Conservation (phyloP, 1,140 invertebrate species). For the Heterodera schachtii region DNA sequence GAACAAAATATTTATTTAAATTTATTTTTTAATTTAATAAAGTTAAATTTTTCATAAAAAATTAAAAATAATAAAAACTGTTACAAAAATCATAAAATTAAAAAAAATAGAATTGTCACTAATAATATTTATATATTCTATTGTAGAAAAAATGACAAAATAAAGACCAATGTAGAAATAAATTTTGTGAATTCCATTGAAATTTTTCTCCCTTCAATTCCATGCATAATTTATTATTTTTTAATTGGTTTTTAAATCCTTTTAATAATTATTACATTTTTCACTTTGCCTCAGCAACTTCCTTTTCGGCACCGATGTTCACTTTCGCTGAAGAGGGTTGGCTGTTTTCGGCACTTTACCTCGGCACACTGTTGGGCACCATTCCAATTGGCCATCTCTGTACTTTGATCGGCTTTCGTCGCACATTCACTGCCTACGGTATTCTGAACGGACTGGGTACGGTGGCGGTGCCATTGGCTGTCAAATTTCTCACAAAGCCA, state of each 20-base stretch:
- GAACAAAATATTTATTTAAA: too few relatives aligned
- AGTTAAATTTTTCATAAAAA: too few relatives aligned
- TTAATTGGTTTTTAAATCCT: neutral
- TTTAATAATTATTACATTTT: neutral
- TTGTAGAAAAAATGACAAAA: too few relatives aligned
- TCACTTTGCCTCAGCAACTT: neutral
- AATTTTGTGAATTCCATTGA: slow-evolving; percentile 49
- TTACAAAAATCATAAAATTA: too few relatives aligned
- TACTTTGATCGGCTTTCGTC: neutral
- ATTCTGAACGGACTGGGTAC: slow-evolving; percentile 1
- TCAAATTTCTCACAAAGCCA: neutral
- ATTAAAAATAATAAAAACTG: too few relatives aligned
- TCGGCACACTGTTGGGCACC: neutral
- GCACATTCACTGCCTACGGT: slow-evolving; percentile 6
- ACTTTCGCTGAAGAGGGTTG: neutral
- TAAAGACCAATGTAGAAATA: too few relatives aligned
- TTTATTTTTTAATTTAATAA: too few relatives aligned
- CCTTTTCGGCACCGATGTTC: neutral
- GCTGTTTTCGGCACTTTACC: slow-evolving; percentile 7
- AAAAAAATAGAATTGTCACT: neutral
- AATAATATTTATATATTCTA: slow-evolving; percentile 19
- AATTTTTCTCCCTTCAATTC: slow-evolving; percentile 43
- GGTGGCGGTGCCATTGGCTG: neutral
- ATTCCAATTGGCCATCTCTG: neutral
- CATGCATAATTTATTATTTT: neutral